Percentiles rank a stretch among this genome's conserved stretches.
Conservation (phyloP, 2,888 invertebrate species). For the Conomelus anceps region DNA sequence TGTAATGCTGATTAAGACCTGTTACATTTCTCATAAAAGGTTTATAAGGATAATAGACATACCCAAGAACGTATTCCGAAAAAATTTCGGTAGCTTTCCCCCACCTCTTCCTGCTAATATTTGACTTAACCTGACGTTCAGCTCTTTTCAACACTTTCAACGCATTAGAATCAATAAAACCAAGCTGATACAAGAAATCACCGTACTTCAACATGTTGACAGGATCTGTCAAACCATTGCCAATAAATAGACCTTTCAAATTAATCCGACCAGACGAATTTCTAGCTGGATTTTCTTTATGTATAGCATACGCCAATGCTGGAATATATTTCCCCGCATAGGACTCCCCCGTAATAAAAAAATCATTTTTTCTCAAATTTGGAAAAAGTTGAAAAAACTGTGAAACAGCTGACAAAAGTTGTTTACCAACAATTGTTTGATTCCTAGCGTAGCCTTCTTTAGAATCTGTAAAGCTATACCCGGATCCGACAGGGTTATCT, state of each 20-base stretch:
- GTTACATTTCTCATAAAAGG: conserved; percentile 64
- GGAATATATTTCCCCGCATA: conserved; percentile 79
- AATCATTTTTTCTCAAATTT: conserved; percentile 62
- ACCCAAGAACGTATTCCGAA: not conserved
- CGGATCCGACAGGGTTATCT: conserved; percentile 88
- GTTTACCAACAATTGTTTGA: conserved; percentile 70
- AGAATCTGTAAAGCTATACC: conserved; percentile 81
- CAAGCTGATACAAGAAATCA: conserved; percentile 71
- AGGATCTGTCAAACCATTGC: conserved; percentile 75
- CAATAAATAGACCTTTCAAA: conserved; percentile 63
- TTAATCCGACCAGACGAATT: conserved; percentile 59
- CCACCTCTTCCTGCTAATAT: conserved; percentile 58
- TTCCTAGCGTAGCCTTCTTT: conserved; percentile 47
- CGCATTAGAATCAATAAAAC: conserved; percentile 45
- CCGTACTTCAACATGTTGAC: conserved; percentile 68
- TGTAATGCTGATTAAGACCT: conserved; percentile 67
- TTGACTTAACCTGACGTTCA: conserved; percentile 39
- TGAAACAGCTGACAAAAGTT: conserved; percentile 65
- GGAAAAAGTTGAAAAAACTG: conserved; percentile 83
- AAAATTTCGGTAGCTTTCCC: conserved; percentile 50
- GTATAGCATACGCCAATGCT: conserved; percentile 65
- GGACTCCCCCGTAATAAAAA: conserved; percentile 84
- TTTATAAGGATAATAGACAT: conserved; percentile 34
- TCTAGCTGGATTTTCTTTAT: conserved; percentile 49
- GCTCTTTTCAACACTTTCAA: not conserved